These are phyloP conservation scores for Tenualosa ilisha DNA, from an alignment of 2,797 vertebrate species.

Conservation along the genomic window DNA sequence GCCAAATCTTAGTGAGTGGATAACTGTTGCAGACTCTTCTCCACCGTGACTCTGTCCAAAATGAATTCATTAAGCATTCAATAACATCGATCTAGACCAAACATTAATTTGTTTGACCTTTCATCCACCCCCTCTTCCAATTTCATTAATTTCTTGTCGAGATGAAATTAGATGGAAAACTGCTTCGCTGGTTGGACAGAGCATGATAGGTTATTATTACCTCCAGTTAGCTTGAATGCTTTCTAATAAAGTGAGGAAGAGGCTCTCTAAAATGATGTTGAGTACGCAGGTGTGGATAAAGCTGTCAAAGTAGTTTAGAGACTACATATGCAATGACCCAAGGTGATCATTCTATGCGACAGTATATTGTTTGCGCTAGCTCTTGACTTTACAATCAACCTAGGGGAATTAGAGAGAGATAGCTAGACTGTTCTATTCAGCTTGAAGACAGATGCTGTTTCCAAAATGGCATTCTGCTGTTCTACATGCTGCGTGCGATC, in stretches of 20 bases:
- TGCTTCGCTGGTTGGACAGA: neutral
- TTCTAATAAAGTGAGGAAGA: slow-evolving; percentile 2
- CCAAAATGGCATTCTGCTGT: too few species aligned
- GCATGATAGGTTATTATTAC: slow-evolving; percentile 3
- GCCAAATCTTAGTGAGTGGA: neutral
- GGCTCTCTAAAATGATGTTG: neutral
- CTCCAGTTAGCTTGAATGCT: slow-evolving; percentile 15
- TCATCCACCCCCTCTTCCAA: neutral
- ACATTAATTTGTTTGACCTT: slow-evolving; percentile 21
- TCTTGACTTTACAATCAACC: neutral
- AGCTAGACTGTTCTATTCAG: neutral
- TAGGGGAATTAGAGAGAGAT: neutral
- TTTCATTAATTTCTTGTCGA: slow-evolving; percentile 7
- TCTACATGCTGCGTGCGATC: too few species aligned
- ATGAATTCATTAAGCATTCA: slow-evolving; percentile 62
- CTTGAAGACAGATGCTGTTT: too few species aligned
- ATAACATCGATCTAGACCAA: slow-evolving; percentile 14
- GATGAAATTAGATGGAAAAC: neutral
- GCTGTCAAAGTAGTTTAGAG: neutral
- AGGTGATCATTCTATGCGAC: neutral
- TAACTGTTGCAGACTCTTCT: neutral
- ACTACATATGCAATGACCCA: neutral
- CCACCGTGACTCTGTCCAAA: slow-evolving; percentile 23
- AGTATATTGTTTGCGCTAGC: neutral
- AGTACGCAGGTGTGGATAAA: neutral